These are phyloP conservation scores for Atethmia centrago DNA, from an alignment of 2,888 invertebrate species.

Conservation along the genomic window DNA sequence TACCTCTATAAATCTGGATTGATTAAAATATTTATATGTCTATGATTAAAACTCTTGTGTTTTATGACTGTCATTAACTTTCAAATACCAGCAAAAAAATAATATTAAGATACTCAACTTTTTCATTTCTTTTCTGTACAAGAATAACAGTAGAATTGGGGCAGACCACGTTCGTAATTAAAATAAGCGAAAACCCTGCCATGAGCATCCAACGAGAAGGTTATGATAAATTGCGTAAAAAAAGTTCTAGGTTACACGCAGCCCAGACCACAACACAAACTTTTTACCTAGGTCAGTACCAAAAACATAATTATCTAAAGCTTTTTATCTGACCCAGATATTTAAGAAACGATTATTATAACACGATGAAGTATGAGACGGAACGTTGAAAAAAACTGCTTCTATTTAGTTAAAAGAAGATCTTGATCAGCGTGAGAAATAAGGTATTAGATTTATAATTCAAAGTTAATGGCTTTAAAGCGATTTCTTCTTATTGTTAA, in stretches of 20 bases:
- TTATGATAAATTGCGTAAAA: neutral
- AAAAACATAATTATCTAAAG: constrained; percentile 3
- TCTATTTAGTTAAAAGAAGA: constrained; percentile 23
- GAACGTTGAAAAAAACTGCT: constrained; percentile 48
- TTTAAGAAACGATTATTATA: constrained; percentile 25
- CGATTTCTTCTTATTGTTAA: constrained; percentile 29
- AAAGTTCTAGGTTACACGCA: constrained; percentile 13
- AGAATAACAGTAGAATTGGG: neutral
- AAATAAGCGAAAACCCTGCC: neutral
- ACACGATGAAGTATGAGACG: constrained; percentile 14
- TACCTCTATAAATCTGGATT: neutral
- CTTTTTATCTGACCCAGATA: constrained; percentile 41
- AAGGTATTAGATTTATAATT: constrained; percentile 44
- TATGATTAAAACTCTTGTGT: no score
- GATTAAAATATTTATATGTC: no score
- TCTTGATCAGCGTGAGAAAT: constrained; percentile 53
- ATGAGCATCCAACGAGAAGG: no score
- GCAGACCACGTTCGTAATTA: neutral
- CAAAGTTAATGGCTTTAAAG: constrained; percentile 46
- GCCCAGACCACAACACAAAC: neutral
- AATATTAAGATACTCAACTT: neutral
- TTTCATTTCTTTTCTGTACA: neutral
- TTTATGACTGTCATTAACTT: no score
- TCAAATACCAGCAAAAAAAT: no score
- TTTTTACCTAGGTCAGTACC: constrained; percentile 14